Percentiles rank a stretch among this genome's conserved stretches.
phyloP scores from a whole-genome alignment of 1,140 invertebrate species.

The Bombus huntii region DNA sequence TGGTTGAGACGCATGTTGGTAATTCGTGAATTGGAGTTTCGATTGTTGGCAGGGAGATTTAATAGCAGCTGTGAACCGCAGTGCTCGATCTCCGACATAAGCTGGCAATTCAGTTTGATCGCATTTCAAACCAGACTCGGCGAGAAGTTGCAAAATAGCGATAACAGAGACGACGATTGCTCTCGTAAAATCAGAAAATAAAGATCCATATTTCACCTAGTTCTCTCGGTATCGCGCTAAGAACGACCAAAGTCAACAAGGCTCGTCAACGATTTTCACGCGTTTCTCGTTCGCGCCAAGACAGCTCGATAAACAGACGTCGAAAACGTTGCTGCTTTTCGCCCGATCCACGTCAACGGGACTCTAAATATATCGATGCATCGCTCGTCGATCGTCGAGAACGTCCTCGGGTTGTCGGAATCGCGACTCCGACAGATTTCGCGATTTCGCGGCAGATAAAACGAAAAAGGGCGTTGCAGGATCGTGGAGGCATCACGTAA shows the following conservation, averaged over 20 bases:
- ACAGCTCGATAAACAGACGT: constrained; percentile 2
- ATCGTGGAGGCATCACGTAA: constrained; percentile 59
- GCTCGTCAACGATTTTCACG: not conserved
- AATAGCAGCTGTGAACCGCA: too few species aligned
- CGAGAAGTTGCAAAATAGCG: not conserved
- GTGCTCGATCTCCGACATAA: too few species aligned
- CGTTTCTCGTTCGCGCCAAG: not conserved
- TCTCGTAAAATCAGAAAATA: not conserved
- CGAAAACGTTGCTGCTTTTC: too few species aligned
- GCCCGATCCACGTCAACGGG: not conserved
- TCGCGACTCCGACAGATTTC: not conserved
- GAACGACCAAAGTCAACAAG: not conserved
- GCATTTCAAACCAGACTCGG: not conserved
- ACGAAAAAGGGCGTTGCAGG: constrained; percentile 1
- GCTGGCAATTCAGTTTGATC: not conserved
- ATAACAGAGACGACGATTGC: not conserved
- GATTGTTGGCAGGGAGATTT: too few species aligned
- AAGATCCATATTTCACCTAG: not conserved
- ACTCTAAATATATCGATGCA: constrained; percentile 25
- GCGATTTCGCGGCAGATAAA: not conserved
- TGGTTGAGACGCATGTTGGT: too few species aligned
- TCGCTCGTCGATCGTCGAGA: not conserved
- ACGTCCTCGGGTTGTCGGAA: not conserved
- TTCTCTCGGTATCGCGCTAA: not conserved
- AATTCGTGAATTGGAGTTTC: too few species aligned